phyloP scores from a whole-genome alignment of 2,797 vertebrate species.

The Alcedo quadribrachys region DNA sequence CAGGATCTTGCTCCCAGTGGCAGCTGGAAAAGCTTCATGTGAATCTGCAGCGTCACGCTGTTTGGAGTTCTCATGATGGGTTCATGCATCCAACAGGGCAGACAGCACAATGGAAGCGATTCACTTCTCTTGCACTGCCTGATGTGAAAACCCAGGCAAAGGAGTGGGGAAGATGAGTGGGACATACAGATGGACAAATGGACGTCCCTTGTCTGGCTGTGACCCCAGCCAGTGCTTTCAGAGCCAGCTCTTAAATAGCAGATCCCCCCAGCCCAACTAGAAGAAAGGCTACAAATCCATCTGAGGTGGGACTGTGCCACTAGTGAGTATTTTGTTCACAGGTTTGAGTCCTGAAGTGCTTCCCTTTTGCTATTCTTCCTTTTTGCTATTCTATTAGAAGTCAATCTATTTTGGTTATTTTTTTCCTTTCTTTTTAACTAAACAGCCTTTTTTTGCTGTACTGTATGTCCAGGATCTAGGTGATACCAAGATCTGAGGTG shows the following conservation, averaged over 20 bases:
- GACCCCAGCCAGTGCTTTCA: accelerated
- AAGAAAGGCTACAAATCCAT: neutral
- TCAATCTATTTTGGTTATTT: neutral
- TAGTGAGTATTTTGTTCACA: neutral
- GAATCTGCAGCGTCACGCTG: accelerated
- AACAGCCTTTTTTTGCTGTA: neutral
- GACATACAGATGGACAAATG: too few relatives aligned
- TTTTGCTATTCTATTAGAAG: too few relatives aligned
- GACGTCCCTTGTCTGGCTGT: neutral
- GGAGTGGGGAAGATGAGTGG: neutral
- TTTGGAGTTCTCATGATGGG: accelerated
- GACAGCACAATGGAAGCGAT: accelerated
- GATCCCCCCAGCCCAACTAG: neutral
- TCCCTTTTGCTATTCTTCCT: neutral
- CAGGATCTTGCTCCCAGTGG: accelerated
- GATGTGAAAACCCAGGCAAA: neutral
- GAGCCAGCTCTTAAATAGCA: neutral
- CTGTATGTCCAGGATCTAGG: neutral
- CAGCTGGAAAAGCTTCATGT: accelerated
- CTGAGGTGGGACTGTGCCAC: neutral
- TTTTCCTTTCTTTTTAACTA: neutral
- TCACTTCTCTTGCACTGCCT: neutral
- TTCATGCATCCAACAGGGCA: accelerated
- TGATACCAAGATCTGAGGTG: neutral
- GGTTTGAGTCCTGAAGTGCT: neutral